Conservation (phyloP, 2,113 vertebrate genomes). For the Datnioides undecimradiatus region DNA sequence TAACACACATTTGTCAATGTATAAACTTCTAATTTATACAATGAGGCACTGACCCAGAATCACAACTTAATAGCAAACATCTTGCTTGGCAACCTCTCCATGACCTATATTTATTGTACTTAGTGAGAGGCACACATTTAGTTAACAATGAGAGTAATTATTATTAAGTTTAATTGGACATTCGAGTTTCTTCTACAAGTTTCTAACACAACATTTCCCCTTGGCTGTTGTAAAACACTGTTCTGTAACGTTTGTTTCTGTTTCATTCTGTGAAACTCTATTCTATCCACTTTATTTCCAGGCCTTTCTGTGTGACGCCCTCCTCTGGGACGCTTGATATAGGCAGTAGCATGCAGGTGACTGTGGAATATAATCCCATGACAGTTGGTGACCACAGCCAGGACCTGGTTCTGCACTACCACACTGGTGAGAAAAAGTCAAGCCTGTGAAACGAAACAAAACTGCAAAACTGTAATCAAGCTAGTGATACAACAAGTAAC, state of each 20-base stretch:
- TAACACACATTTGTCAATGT: not conserved
- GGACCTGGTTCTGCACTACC: constrained; percentile 85
- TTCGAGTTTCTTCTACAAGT: not conserved
- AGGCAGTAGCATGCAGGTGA: constrained; percentile 85
- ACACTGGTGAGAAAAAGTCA: constrained; percentile 75
- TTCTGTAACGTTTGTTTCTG: not conserved
- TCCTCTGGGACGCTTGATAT: constrained; percentile 80
- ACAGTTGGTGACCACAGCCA: constrained; percentile 79
- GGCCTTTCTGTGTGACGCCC: constrained; percentile 89
- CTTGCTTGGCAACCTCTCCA: not conserved
- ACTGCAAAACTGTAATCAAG: not conserved
- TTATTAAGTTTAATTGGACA: not conserved
- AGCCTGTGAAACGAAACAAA: not conserved
- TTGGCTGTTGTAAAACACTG: not conserved
- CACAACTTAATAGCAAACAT: not conserved
- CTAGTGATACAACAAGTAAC: not conserved
- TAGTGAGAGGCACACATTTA: not conserved
- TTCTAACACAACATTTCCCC: not conserved
- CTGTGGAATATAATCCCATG: constrained; percentile 86
- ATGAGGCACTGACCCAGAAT: not conserved
- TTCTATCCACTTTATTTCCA: constrained; percentile 58
- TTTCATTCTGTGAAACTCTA: not conserved
- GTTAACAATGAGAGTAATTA: not conserved
- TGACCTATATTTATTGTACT: not conserved
- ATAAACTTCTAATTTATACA: not conserved